Conservation (phyloP, 2,797 vertebrate species). For the Schizopygopsis malacanthus region DNA sequence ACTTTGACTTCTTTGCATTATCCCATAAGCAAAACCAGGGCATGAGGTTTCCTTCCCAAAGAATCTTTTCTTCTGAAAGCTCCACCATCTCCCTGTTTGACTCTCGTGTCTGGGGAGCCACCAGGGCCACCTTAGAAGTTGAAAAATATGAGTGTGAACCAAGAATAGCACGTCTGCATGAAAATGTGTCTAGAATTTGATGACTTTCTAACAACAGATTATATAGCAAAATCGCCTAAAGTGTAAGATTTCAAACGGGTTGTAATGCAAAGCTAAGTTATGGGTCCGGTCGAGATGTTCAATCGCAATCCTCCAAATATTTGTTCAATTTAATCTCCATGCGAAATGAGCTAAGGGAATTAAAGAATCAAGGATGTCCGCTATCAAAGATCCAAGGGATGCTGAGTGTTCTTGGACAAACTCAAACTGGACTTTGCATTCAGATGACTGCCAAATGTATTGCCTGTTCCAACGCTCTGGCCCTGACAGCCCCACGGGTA, state of each 20-base stretch:
- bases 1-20: slow-evolving; percentile 30
- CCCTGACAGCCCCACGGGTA: slow-evolving; percentile 57
- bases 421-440: slow-evolving; percentile 44
- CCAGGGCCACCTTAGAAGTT: slow-evolving; percentile 37
- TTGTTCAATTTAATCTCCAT: slow-evolving; percentile 43
- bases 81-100: slow-evolving; percentile 32
- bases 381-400: slow-evolving; percentile 12
- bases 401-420: slow-evolving; percentile 27
- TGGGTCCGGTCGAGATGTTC: not conserved
- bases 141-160: slow-evolving; percentile 43
- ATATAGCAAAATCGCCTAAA: slow-evolving; percentile 18
- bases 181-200: slow-evolving; percentile 49
- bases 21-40: slow-evolving; percentile 47
- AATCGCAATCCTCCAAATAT: slow-evolving; percentile 40
- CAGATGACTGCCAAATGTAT: slow-evolving; percentile 49
- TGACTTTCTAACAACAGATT: slow-evolving; percentile 40
- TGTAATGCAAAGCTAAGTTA: slow-evolving; percentile 1
- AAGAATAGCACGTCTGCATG: slow-evolving; percentile 49
- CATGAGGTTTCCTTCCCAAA: slow-evolving; percentile 43
- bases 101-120: slow-evolving; percentile 43
- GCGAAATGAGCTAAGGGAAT: slow-evolving; percentile 29
- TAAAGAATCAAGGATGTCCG: slow-evolving; percentile 31
- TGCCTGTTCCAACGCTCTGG: slow-evolving; percentile 48
- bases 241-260: not conserved
- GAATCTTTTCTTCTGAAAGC: slow-evolving; percentile 24